Conservation (phyloP, 2,113 vertebrate genomes). For the Anoura caudifer region DNA sequence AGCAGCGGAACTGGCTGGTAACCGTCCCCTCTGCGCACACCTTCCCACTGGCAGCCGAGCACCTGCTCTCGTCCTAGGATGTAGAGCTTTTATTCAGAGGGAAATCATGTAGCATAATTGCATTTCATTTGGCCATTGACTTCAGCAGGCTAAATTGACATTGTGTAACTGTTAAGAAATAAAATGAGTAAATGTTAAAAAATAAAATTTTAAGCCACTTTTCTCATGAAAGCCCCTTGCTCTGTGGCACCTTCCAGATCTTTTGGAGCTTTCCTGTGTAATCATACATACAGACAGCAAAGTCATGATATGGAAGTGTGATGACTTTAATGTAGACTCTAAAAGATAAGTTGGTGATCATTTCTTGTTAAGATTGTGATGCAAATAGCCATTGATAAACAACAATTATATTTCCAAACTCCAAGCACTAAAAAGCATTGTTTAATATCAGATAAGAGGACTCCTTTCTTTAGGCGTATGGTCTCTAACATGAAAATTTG, state of each 20-base stretch:
- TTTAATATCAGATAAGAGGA: background rate
- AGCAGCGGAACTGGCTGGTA: background rate
- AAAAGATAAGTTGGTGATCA: background rate
- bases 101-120: background rate
- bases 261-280: background rate
- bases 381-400: background rate
- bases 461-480: background rate
- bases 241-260: background rate
- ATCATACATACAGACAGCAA: background rate
- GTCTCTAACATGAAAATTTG: background rate
- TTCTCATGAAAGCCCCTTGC: background rate
- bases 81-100: background rate
- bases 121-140: background rate
- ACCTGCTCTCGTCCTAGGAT: background rate
- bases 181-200: background rate
- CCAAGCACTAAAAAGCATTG: background rate
- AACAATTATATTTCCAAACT: background rate
- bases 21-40: background rate
- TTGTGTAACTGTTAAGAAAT: background rate
- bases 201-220: background rate
- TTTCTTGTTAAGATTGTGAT: conserved; percentile 11
- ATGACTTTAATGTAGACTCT: background rate
- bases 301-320: background rate
- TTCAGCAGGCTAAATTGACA: background rate
- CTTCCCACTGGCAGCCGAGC: background rate